Base-by-base conservation (phyloP, 37 sponge, comb jelly and placozoan species). In the Bolinopsis microptera region DNA sequence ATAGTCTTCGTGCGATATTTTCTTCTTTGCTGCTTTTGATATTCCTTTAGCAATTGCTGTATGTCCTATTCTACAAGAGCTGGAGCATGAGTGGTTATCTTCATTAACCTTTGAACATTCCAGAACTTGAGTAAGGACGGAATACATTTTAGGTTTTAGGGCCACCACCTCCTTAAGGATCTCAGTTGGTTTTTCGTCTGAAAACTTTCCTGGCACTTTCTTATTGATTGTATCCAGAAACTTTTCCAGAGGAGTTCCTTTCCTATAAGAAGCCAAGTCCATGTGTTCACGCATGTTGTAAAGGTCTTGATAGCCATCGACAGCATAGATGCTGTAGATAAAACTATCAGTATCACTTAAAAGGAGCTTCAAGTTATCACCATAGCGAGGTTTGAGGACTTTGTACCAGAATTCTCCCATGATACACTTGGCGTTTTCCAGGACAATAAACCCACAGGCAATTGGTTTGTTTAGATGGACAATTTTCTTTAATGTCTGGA, bases 121-220 rank as follows among this genome's bases (percentile, higher is more conserved):
- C 23, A 70, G 74, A 25, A 30, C 23, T 24, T 70, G 26, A 9
- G 83, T 80, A 5, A 27, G 18, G 28, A 80, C 1, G 1, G 83
- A 80, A 35, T 80, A 80, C 83, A 80, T 80, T 23, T 80, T 80
- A 36, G 83, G 83, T 38, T 80, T 80, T 38, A 80, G 83, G 27
- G 38, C 83, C 36, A 80, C 38, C 35, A 80, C 83, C 38, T 80
- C 83, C 35, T 35, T 80, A 8, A 80, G 31, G 23, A 80, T 80
- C 8, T 80, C 83, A 80, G 37, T 80, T 22, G 83, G 83, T 36
- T 36, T 32, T 27, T 74, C 76, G 76, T 74, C 76, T 25, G 76
- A 74, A 74, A 80, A 80, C 83, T 80, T 80, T 32, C 83, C 83
- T 27, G 83, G 83, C 2, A 80, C 83, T 35, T 80, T 80, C 38